phyloP scores from a whole-genome alignment of 1,140 invertebrate species.

The Tenebrio molitor region DNA sequence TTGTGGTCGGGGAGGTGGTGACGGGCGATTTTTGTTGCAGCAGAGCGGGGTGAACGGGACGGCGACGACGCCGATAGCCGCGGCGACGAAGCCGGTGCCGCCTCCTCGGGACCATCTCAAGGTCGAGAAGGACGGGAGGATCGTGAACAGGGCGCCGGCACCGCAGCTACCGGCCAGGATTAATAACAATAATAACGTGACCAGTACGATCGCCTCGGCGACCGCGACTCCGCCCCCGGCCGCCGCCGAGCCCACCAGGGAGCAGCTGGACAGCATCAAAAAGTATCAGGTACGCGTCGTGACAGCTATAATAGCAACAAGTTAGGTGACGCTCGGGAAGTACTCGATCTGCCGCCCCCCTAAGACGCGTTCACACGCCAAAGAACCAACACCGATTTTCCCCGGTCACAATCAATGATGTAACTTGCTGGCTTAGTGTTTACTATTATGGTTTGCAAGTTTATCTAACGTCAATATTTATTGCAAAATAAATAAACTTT shows the following conservation, averaged over 20 bases:
- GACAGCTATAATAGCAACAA: too few species aligned
- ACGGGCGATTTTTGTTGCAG: slow-evolving; percentile 60
- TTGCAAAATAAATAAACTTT: too few species aligned
- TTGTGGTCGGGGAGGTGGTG: background rate
- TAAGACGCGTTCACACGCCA: too few species aligned
- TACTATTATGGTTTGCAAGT: too few species aligned
- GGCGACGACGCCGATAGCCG: slow-evolving; percentile 49
- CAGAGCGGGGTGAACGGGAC: slow-evolving; percentile 70
- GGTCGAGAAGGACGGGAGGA: slow-evolving; percentile 73
- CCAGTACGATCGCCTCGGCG: slow-evolving; percentile 65
- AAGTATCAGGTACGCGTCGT: slow-evolving; percentile 83
- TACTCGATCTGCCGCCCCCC: too few species aligned
- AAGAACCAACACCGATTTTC: too few species aligned
- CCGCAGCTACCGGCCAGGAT: slow-evolving; percentile 78
- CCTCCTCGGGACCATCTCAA: slow-evolving; percentile 80
- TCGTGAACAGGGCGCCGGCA: slow-evolving; percentile 76
- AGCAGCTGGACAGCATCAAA: slow-evolving; percentile 90
- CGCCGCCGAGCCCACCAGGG: slow-evolving; percentile 78
- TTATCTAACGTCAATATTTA: too few species aligned
- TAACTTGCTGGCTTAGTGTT: too few species aligned
- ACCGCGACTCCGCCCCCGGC: slow-evolving; percentile 63
- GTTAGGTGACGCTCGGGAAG: too few species aligned
- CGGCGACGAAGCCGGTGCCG: slow-evolving; percentile 75
- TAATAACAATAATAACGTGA: slow-evolving; percentile 67
- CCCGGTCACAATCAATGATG: too few species aligned